Evolutionary conservation across 1,140 invertebrate species (phyloP).

Genomic region (Pseudomyrmex pallidus): DNA sequence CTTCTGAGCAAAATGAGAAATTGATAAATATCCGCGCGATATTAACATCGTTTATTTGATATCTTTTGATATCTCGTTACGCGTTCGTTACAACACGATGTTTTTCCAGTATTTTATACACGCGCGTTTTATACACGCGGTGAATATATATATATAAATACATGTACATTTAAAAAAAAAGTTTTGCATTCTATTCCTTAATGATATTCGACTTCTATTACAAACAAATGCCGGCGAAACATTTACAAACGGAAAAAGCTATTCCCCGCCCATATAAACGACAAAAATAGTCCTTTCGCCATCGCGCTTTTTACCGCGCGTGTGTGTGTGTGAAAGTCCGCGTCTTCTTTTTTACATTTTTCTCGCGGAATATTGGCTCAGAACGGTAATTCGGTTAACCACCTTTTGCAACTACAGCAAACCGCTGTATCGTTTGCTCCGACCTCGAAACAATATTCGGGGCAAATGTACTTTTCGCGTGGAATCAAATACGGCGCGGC

Average conservation of each 20-base stretch:
- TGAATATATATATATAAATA: too few relatives aligned
- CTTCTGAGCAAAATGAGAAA: conserved; percentile 24
- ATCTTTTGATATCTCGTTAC: conserved; percentile 39
- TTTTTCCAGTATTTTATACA: conserved; percentile 34
- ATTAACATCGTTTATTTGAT: conserved; percentile 49
- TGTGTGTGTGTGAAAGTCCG: not conserved
- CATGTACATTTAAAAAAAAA: not conserved
- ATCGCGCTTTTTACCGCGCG: not conserved
- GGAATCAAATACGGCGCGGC: conserved; percentile 47
- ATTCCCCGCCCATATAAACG: too few relatives aligned
- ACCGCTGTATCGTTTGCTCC: conserved; percentile 40
- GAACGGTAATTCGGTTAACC: conserved; percentile 59
- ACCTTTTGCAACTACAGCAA: conserved; percentile 22
- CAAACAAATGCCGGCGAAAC: not conserved
- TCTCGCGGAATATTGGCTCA: conserved; percentile 38
- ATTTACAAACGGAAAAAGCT: too few relatives aligned
- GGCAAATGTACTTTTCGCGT: conserved; percentile 59
- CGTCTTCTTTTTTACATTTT: not conserved
- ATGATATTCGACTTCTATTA: conserved; percentile 16
- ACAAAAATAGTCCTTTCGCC: not conserved
- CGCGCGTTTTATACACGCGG: not conserved
- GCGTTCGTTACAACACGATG: conserved; percentile 37
- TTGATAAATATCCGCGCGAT: conserved; percentile 15
- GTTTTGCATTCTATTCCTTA: conserved; percentile 17
- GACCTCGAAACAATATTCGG: conserved; percentile 60